Evolutionary conservation across 2,113 vertebrate species (phyloP), one percentile per base, ranked within the genome.

Genomic region (Urocynchramus pylzowi): DNA sequence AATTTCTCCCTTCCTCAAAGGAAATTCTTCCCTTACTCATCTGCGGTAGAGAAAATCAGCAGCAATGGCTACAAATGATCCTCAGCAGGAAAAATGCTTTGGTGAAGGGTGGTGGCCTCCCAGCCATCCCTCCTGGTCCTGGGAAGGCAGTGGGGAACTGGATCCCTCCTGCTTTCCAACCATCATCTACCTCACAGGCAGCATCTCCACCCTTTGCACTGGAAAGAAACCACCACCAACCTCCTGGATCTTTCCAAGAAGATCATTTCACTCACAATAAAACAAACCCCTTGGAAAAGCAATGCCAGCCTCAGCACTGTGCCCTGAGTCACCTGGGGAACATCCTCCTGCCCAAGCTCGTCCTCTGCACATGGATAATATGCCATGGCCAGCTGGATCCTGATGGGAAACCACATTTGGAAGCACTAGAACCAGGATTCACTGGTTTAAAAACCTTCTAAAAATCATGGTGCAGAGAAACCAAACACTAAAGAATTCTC

Each of bases 61-160:
- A 65, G 71, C 15, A 16, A 14, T 5, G 18, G 27, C 30, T 89
- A 21, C 31, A 71, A 26, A 12, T 1, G 8, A 64, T 20, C 21
- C 42, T n/a, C 53, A 33, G 57, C 59, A 21, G 0, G 4, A 49
- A 18, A 81, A 68, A 70, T 5, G 0, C 12, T 35, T 26, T 3
- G 20, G 3, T 60, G 7, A 20, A 47, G 8, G 0, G 5, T 0
- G 0, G 31, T 15, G 28, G 17, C 54, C 60, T 52, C 11, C 30
- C 64, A 39, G n/a, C 7, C 30, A 61, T 5, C 59, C 47, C 54
- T 56, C 31, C 64, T 6, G 7, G 2, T 9, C 52, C 54, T 15
- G 39, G 37, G 27, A 41, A 61, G 5, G 5, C 21, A 28, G 41
- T 11, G 44, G 9, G 44, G 52, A 35, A 12, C 12, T 0, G 2